Evolutionary conservation across 1,140 invertebrate genomes (phyloP), one percentile per base, ranked within the genome.

Genomic region (Mizuhopecten yessoensis): DNA sequence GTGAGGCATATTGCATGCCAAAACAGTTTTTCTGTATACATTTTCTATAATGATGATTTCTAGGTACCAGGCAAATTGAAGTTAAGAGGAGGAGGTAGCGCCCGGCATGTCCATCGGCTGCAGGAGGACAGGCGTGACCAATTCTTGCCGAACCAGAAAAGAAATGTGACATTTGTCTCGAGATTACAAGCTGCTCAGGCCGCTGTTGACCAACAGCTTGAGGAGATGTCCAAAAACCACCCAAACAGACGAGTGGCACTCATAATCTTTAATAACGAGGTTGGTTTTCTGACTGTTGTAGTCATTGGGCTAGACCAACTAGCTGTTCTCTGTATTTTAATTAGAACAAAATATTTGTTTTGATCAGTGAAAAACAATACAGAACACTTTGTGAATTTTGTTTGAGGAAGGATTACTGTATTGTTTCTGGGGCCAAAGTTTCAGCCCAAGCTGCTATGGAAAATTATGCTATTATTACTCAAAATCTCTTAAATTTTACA

Each of bases 161-260:
- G 94, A n/a, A 92, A 95, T 87, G 94, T 96, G 34, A 96, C 95
- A 15, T 95, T 95, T 86, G 92, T 96, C 7, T 96, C 95, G 0
- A 90, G 95, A 36, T 92, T 96, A 7, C 95, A 96, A 91, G 94
- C 95, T 15, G 95, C 96, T 29, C 96, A 96, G 91, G 95, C 96
- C 34, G 96, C 96, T n/a, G 95, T 96, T 33, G 96, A 96, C 88
- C 94, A 95, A 90, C 96, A 96, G 91, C 92, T 96, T 33, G 93
- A 94, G n/a, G 94, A 95, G 86, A 95, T 96, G 94, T 87, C 89
- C 0, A 94, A 94, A 75, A 93, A 94, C 34, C 93, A 94, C 86
- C 96, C 96, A 5, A 92, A 96, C 89, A 94, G 94, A 93, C 87
- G 95, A 49, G 95, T 96, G 33, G 95, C 93, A 1, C 89, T 96